Conservation (phyloP, 2,113 vertebrate genomes). For the Aphyosemion australe region DNA sequence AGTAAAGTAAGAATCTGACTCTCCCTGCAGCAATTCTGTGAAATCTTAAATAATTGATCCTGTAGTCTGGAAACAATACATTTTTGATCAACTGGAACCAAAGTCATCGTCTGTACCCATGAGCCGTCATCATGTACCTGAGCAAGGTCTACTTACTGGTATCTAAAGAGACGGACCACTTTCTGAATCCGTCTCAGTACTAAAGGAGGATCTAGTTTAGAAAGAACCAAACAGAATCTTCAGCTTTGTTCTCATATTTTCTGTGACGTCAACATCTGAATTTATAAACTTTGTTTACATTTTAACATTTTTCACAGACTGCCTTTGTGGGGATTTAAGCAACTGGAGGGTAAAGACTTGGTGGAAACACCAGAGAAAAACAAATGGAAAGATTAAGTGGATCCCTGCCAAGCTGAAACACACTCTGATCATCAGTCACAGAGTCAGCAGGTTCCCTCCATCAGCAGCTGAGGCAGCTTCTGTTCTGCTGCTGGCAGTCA, state of each 20-base stretch:
- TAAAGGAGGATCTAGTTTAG: no score
- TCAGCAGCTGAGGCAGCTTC: constrained; percentile 21
- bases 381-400: constrained; percentile 1
- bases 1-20: background rate
- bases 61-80: constrained; percentile 1
- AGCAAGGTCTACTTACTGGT: background rate
- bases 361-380: background rate
- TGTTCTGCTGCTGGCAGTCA: constrained; percentile 11
- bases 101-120: background rate
- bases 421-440: background rate
- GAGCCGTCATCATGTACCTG: background rate
- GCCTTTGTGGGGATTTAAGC: background rate
- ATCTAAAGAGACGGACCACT: no score
- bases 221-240: no score
- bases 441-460: constrained; percentile 28
- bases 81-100: constrained; percentile 22
- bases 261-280: no score
- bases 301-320: background rate
- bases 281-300: background rate
- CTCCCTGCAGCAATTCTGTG: background rate
- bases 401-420: constrained; percentile 1
- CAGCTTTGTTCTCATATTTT: no score
- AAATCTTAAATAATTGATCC: constrained; percentile 19
- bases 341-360: background rate
- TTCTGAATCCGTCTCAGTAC: no score